Evolutionary conservation across 2,888 invertebrate species (phyloP), one percentile per base, ranked within the genome.

Genomic region (Watsonalla binaria): DNA sequence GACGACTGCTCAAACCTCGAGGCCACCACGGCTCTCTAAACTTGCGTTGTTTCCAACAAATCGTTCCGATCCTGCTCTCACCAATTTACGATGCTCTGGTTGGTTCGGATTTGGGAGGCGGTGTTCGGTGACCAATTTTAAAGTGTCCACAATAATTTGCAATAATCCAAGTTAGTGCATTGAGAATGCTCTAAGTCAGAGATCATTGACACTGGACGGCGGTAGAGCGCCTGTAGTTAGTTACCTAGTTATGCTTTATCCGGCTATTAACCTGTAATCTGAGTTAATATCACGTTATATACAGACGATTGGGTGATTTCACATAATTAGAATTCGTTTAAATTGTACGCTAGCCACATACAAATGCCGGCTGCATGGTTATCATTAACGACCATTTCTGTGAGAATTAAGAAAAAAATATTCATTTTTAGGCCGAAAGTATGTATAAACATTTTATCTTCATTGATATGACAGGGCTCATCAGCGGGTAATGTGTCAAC

Each of bases 161-260:
- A 42, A 42, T 6, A 11, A 5, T n/a, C 0, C 42, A 11, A 42
- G 11, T 42, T 5, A 42, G 11, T 11, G 11, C 11, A 11, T 11
- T 11, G 42, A 11, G 9, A 42, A 42, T 49, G 14, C 49, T 9
- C 7, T 14, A 6, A 24, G 6, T 5, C 8, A 5, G 15, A 37
- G 78, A 73, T 72, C 79, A 75, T 73, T 78, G 78, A 76, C 78
- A 74, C 68, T 68, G 57, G 58, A 58, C 65, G 62, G 59, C 65
- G 62, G 59, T 58, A 60, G 48, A 67, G 63, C 62, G 55, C 48
- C 53, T 58, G 60, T 63, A 60, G 63, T 58, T 52, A 53, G 55
- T 55, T 61, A 60, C 60, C 5, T 63, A 59, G 67, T 61, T 69
- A 65, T 69, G 71, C 70, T 72, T 72, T 69, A 74, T 73, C 68